Base-by-base conservation (phyloP, 2,797 vertebrate species). In the Cynopterus sphinx region DNA sequence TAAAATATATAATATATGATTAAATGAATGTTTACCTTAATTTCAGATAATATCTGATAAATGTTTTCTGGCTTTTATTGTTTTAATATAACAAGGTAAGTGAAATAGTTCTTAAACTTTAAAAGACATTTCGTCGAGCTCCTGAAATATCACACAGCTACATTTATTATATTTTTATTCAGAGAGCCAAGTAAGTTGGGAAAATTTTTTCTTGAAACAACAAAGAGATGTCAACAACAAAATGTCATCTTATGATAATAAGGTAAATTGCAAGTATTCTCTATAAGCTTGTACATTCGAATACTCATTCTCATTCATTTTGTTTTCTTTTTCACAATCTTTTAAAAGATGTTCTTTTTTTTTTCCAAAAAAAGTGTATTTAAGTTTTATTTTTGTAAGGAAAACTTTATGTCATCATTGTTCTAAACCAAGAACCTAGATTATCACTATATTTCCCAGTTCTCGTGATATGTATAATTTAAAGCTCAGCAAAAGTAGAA, bases 401-500 rank as follows among this genome's bases (percentile, higher is more conserved):
- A 49, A 77, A 74, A 90, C 41, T 87, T 87, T 74, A 82, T 95
- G 93, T 85, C 33, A 28, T 91, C 51, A 90, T 87, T 94, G 31
- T 82, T 92, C 95, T 87, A 94, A 75, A 68, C 39, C 1, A 78
- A 93, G 63, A 94, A 92, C 43, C 57, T 82, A 90, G 13, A 67
- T 36, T 90, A 84, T 92, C 61, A 87, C 81, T 49, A 36, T 63
- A 85, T 81, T 95, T 95, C 33, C 55, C 59, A 93, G 84, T 90
- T 91, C 39, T 81, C 8, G 59, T 75, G 21, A 84, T 59, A 81
- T 87, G 49, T 57, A 87, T 81, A 33, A 71, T 84, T 86, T 75
- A 90, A 97, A 97, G 55, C 28, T 87, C 43, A 93, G 67, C 26
- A 87, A 91, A 97, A 94, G 84, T 36, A 79, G 33, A 13, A 53